Percentiles rank a stretch among this genome's conserved stretches.
Evolutionary conservation across 2,113 vertebrate species (phyloP).

Genomic region (Felis catus): DNA sequence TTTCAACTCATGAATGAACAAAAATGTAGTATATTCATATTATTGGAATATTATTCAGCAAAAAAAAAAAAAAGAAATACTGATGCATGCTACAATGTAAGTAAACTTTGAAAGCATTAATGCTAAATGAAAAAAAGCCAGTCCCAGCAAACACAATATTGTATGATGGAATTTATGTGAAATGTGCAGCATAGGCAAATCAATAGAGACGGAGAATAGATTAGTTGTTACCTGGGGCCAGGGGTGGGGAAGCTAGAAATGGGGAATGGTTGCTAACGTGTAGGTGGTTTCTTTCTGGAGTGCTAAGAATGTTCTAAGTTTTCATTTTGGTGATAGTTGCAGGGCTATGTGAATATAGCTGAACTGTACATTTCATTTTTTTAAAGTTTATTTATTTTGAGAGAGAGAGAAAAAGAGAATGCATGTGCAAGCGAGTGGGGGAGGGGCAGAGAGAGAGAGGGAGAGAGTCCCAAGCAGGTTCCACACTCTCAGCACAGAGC

Average conservation of each 20-base stretch:
- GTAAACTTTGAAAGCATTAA: neutral
- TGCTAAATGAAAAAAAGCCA: neutral
- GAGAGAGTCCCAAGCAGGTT: neutral
- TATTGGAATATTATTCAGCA: slow-evolving; percentile 9
- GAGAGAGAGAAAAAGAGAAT: neutral
- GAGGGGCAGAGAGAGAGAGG: neutral
- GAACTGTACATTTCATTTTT: neutral
- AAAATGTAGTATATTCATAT: neutral
- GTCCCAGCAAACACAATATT: neutral
- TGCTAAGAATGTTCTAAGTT: slow-evolving; percentile 17
- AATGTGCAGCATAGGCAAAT: neutral
- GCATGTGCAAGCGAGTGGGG: neutral
- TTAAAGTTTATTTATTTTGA: neutral
- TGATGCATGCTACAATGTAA: neutral
- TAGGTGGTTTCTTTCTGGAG: neutral
- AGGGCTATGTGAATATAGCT: neutral
- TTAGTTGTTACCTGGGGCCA: neutral
- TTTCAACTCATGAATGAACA: neutral
- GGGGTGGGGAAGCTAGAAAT: neutral
- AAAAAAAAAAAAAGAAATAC: neutral
- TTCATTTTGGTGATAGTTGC: neutral
- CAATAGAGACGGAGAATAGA: neutral
- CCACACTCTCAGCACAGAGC: neutral
- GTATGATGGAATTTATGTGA: neutral
- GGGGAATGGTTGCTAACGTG: neutral